phyloP scores from a whole-genome alignment of 2,113 vertebrate genomes.

The Erpornis zantholeuca region DNA sequence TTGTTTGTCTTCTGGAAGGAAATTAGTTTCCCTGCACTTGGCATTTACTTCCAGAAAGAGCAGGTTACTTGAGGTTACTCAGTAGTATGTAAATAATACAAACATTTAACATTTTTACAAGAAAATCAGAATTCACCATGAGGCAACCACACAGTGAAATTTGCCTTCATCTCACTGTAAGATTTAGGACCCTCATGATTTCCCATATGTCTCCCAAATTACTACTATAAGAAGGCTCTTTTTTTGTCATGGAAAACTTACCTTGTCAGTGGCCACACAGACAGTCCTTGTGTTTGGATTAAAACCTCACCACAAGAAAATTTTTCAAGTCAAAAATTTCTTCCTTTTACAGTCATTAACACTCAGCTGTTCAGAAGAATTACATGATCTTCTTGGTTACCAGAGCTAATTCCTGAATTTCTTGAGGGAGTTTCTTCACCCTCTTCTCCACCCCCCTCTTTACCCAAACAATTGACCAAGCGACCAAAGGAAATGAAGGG shows the following conservation, averaged over 20 bases:
- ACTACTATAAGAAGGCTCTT: neutral
- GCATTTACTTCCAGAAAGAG: neutral
- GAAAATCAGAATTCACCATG: neutral
- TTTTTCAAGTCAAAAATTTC: neutral
- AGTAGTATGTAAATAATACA: neutral
- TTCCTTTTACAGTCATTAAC: neutral
- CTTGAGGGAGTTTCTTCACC: neutral
- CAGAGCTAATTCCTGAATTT: neutral
- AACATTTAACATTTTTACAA: neutral
- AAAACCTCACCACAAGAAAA: neutral
- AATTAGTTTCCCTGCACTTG: neutral
- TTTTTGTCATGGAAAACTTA: neutral
- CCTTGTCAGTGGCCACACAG: neutral
- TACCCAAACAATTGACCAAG: neutral
- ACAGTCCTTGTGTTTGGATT: neutral
- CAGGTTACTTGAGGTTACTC: neutral
- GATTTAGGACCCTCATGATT: neutral
- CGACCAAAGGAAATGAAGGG: neutral
- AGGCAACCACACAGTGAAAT: neutral
- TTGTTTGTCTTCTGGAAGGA: neutral
- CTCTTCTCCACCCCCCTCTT: neutral
- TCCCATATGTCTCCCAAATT: neutral
- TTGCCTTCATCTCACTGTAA: neutral
- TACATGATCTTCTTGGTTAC: neutral
- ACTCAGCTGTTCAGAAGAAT: neutral